These are phyloP conservation scores for Pantherophis alleghaniensis DNA, from an alignment of 2,797 vertebrate species.

Conservation along the genomic window DNA sequence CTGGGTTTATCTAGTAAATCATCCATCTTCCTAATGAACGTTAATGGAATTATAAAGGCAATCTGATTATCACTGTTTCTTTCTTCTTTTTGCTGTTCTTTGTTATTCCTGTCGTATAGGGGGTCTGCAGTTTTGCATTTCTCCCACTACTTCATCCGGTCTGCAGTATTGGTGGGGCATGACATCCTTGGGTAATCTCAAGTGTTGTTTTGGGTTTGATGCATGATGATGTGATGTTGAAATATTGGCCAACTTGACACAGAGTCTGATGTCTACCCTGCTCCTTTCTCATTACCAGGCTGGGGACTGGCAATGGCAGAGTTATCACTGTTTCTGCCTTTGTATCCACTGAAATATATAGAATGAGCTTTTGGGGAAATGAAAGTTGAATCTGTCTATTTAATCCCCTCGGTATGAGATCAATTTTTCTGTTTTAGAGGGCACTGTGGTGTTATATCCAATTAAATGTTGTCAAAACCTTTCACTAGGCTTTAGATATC, in stretches of 20 bases:
- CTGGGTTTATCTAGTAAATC: background rate
- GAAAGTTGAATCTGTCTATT: background rate
- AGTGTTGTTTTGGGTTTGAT: background rate
- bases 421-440: background rate
- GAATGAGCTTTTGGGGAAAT: background rate
- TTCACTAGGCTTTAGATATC: background rate
- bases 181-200: background rate
- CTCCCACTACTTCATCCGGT: background rate
- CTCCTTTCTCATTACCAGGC: background rate
- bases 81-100: background rate
- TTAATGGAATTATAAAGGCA: background rate
- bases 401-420: background rate
- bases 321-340: background rate
- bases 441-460: background rate
- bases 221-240: background rate
- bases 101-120: background rate
- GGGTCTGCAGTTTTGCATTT: background rate
- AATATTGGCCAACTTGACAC: background rate
- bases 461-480: background rate
- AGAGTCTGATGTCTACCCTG: background rate
- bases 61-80: background rate
- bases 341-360: background rate
- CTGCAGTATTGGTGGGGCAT: background rate
- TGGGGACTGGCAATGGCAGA: background rate
- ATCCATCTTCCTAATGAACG: background rate